Conservation (phyloP, 2,113 vertebrate species). For the Coturnix japonica region DNA sequence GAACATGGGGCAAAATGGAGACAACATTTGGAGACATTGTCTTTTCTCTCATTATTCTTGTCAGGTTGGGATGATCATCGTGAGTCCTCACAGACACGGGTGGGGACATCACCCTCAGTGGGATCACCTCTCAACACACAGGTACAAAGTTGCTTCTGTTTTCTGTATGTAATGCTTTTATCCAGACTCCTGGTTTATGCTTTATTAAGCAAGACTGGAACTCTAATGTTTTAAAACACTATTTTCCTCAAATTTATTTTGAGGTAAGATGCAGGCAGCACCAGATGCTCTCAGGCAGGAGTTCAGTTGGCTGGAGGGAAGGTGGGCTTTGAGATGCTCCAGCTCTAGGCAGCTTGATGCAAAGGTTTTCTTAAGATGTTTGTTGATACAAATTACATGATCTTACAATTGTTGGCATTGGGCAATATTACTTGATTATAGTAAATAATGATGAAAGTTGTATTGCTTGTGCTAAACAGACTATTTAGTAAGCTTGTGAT, state of each 20-base stretch:
- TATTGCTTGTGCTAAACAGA: neutral
- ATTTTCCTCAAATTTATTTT: neutral
- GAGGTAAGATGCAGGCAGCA: neutral
- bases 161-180: neutral
- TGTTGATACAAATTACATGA: neutral
- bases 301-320: neutral
- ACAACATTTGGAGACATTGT: neutral
- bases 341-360: neutral
- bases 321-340: neutral
- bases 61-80: neutral
- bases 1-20: neutral
- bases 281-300: neutral
- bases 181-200: neutral
- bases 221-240: neutral
- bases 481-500: no score
- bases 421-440: neutral
- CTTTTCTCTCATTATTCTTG: neutral
- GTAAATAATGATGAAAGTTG: neutral
- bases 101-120: neutral
- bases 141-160: neutral
- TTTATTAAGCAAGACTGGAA: neutral
- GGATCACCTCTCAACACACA: neutral
- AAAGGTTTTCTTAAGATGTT: neutral
- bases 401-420: neutral
- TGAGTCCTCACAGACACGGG: neutral